Evolutionary conservation across 2,113 vertebrate species (phyloP).

Genomic region (Thalassoma bifasciatum): DNA sequence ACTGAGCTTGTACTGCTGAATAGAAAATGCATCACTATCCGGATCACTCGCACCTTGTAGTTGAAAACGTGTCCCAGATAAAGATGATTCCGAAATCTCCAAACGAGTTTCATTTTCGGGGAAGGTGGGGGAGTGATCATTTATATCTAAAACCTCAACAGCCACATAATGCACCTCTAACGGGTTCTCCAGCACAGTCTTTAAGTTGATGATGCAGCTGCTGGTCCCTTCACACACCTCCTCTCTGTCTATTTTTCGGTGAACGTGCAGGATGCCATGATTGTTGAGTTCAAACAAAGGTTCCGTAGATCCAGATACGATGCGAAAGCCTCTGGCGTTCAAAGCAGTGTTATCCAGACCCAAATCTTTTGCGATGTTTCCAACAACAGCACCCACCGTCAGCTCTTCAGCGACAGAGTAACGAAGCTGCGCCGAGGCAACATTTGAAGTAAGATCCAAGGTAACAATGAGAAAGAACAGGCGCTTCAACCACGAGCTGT

Average conservation of each 20-base stretch:
- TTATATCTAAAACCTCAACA: constrained; percentile 85
- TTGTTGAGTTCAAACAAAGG: constrained; percentile 53
- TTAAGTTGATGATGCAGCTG: constrained; percentile 74
- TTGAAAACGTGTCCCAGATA: constrained; percentile 81
- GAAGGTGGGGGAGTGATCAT: constrained; percentile 84
- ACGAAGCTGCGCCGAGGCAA: constrained; percentile 60
- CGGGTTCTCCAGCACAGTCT: constrained; percentile 81
- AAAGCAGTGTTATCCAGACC: constrained; percentile 63
- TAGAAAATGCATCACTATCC: constrained; percentile 77
- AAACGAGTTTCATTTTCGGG: constrained; percentile 61
- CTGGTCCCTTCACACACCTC: constrained; percentile 64
- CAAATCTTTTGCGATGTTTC: constrained; percentile 75
- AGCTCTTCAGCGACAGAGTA: constrained; percentile 73
- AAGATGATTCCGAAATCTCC: constrained; percentile 77
- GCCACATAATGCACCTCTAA: constrained; percentile 87
- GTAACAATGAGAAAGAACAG: constrained; percentile 49
- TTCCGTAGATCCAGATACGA: constrained; percentile 66
- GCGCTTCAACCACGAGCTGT: constrained; percentile 4
- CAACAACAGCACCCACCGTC: constrained; percentile 58
- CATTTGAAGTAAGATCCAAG: constrained; percentile 26
- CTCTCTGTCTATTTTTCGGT: constrained; percentile 75
- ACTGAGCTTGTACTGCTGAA: constrained; percentile 81
- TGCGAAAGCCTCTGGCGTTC: constrained; percentile 59
- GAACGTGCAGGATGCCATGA: constrained; percentile 51
- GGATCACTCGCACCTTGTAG: constrained; percentile 82